These are phyloP conservation scores for Cydia strobilella DNA, from an alignment of 1,140 invertebrate genomes.

Conservation along the genomic window DNA sequence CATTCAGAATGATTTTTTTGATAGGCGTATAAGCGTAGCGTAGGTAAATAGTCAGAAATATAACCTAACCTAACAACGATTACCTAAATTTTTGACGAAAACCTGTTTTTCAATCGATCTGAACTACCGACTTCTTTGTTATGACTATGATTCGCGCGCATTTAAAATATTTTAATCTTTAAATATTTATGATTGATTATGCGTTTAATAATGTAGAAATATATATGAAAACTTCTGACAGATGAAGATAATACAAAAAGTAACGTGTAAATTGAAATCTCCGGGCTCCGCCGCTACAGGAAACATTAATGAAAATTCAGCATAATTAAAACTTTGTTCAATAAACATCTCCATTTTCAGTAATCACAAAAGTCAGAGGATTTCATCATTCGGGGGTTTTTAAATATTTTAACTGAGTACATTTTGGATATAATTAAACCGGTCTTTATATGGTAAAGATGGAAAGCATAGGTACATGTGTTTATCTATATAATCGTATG, in stretches of 20 bases:
- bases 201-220: background rate
- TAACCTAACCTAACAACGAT: too few relatives aligned
- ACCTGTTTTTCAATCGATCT: too few relatives aligned
- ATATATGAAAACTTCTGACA: constrained; percentile 4
- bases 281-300: constrained; percentile 4
- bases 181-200: background rate
- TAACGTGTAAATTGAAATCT: constrained; percentile 29
- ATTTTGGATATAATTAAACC: background rate
- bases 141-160: background rate
- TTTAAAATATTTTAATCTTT: background rate
- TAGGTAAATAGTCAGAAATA: too few relatives aligned
- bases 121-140: background rate
- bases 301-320: constrained; percentile 27
- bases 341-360: constrained; percentile 30
- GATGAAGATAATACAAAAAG: constrained; percentile 9
- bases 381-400: constrained; percentile 4
- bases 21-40: too few relatives aligned
- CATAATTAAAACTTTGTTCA: constrained; percentile 32
- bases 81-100: too few relatives aligned
- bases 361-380: constrained; percentile 28
- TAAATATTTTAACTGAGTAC: constrained; percentile 3
- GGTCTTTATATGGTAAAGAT: background rate
- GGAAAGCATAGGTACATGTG: background rate
- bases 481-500: too few relatives aligned
- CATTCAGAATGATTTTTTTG: too few relatives aligned